Evolutionary conservation across 2,113 vertebrate species (phyloP).

Genomic region (Eublepharis macularius): DNA sequence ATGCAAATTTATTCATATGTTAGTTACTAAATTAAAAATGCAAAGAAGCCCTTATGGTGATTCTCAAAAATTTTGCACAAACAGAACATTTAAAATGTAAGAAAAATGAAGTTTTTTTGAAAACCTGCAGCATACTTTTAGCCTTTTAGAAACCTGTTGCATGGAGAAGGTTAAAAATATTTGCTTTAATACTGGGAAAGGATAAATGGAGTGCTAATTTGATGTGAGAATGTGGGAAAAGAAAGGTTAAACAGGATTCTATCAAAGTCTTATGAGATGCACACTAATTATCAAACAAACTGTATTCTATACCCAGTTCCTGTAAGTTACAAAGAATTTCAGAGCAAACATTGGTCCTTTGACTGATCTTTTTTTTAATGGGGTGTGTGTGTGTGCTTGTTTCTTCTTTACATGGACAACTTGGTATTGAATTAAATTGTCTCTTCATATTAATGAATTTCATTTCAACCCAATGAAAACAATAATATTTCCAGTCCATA

Average conservation of each 20-base stretch:
- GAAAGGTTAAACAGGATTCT: slow-evolving; percentile 70
- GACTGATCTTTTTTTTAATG: not conserved
- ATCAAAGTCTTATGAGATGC: slow-evolving; percentile 69
- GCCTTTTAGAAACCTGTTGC: slow-evolving; percentile 82
- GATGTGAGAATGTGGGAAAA: slow-evolving; percentile 58
- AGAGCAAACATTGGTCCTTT: slow-evolving; percentile 44
- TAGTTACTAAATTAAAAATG: slow-evolving; percentile 99
- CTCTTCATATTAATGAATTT: not conserved
- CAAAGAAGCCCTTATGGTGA: slow-evolving; percentile 99
- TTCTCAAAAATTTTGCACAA: slow-evolving; percentile 96
- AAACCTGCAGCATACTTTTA: slow-evolving; percentile 70
- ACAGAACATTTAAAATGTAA: slow-evolving; percentile 92
- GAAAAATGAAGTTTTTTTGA: slow-evolving; percentile 76
- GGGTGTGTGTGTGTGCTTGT: not conserved
- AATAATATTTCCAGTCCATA: slow-evolving; percentile 19
- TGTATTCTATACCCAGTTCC: slow-evolving; percentile 56
- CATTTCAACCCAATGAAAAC: not conserved
- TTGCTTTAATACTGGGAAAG: slow-evolving; percentile 60
- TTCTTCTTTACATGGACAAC: not conserved
- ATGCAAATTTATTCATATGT: slow-evolving; percentile 99
- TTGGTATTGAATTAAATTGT: not conserved
- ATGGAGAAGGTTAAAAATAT: slow-evolving; percentile 66
- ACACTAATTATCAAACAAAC: slow-evolving; percentile 70
- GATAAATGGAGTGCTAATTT: slow-evolving; percentile 68
- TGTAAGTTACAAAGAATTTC: slow-evolving; percentile 34